Percentiles rank a stretch among this genome's conserved stretches.
Evolutionary conservation across 2,888 invertebrate species (phyloP).

Genomic region (Pediacus dermestoides): DNA sequence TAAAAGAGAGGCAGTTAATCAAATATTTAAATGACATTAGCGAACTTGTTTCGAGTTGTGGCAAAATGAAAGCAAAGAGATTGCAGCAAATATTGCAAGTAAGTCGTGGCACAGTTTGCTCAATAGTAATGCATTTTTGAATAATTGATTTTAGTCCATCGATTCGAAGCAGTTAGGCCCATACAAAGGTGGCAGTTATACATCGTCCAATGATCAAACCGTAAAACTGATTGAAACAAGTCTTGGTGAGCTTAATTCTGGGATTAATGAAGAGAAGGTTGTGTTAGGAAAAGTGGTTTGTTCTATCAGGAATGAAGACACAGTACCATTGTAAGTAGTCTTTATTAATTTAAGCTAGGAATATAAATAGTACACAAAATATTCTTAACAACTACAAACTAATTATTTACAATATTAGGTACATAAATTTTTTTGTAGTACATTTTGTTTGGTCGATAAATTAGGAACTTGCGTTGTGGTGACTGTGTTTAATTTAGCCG

Average conservation of each 20-base stretch:
- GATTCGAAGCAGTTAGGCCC: constrained; percentile 67
- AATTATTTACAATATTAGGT: not conserved
- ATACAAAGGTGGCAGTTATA: constrained; percentile 59
- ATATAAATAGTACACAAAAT: constrained; percentile 3
- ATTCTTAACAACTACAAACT: no score
- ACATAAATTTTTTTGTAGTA: constrained; percentile 53
- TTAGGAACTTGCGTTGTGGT: constrained; percentile 68
- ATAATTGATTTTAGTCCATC: constrained; percentile 52
- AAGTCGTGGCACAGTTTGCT: constrained; percentile 19
- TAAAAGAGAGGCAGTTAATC: constrained; percentile 59
- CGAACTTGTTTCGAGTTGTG: constrained; percentile 62
- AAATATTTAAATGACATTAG: constrained; percentile 64
- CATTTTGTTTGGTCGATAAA: constrained; percentile 76
- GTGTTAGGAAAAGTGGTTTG: constrained; percentile 77
- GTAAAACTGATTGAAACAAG: constrained; percentile 52
- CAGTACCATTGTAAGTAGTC: constrained; percentile 72
- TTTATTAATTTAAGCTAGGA: constrained; percentile 11
- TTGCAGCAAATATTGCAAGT: constrained; percentile 66
- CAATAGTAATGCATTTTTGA: not conserved
- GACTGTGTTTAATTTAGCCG: constrained; percentile 80
- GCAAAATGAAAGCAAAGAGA: constrained; percentile 71
- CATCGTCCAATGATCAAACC: constrained; percentile 51
- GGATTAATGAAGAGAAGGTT: constrained; percentile 65
- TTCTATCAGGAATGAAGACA: constrained; percentile 69
- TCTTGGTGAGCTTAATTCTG: constrained; percentile 58